A percentile compares a stretch with the other conserved stretches of the same genome.
These are phyloP conservation scores for Caenorhabditis sp. DNA, from an alignment of 2,888 invertebrate species.

Conservation along the genomic window DNA sequence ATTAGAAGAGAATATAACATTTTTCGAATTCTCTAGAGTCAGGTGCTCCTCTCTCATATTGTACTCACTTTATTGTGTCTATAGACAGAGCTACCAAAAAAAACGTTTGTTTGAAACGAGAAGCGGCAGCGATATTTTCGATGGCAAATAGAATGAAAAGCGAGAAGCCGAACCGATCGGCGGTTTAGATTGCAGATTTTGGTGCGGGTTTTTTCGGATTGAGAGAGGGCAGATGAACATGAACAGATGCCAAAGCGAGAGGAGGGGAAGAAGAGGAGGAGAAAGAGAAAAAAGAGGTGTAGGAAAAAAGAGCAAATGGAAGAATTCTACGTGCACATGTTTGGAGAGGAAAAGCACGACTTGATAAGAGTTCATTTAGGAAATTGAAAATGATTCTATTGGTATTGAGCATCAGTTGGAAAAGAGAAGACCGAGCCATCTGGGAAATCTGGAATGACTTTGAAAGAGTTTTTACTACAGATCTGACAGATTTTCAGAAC, in stretches of 20 bases:
- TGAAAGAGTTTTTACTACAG: too few species aligned
- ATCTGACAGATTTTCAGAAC: too few species aligned
- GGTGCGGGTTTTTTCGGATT: neutral
- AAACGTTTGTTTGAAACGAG: constrained; percentile 11
- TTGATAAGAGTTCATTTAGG: neutral
- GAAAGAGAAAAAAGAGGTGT: neutral
- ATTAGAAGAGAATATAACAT: too few species aligned
- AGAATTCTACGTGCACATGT: neutral
- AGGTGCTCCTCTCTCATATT: constrained; percentile 2
- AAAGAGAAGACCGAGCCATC: too few species aligned
- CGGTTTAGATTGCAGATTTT: constrained; percentile 17
- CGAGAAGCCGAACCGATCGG: neutral
- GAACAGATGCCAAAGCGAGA: neutral
- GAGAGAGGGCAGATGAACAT: neutral
- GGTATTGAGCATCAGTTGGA: too few species aligned
- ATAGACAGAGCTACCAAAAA: constrained; percentile 38
- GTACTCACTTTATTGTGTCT: constrained; percentile 31
- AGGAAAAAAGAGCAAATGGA: neutral
- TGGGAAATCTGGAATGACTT: too few species aligned
- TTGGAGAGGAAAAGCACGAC: neutral
- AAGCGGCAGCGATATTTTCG: constrained; percentile 37
- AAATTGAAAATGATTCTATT: too few species aligned
- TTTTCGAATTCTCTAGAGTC: neutral
- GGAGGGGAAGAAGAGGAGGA: neutral
- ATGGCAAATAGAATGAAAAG: constrained; percentile 43